phyloP scores from a whole-genome alignment of 2,888 invertebrate genomes.

The Macaria notata region DNA sequence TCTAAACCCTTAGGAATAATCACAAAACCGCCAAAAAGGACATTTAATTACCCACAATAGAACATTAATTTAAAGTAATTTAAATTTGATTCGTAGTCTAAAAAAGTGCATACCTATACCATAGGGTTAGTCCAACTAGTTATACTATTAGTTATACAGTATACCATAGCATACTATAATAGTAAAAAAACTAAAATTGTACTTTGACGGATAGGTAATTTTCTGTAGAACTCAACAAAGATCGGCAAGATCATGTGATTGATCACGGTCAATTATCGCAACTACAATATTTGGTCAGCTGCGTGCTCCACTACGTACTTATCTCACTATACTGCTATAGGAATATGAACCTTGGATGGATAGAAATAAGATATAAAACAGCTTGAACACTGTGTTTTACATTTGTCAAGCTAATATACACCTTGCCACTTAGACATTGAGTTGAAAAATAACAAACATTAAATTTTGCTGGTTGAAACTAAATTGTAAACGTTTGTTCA shows the following conservation, averaged over 20 bases:
- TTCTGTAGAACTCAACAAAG: constrained; percentile 31
- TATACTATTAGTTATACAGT: no score
- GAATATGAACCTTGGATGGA: background rate
- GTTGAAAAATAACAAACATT: constrained; percentile 37
- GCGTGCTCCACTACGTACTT: constrained; percentile 61
- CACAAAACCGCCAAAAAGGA: no score
- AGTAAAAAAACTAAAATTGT: background rate
- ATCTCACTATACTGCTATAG: background rate
- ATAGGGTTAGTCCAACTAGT: no score
- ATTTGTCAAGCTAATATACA: constrained; percentile 43
- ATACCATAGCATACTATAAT: no score
- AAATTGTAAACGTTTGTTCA: constrained; percentile 54
- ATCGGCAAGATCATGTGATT: constrained; percentile 70
- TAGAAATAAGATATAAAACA: constrained; percentile 32
- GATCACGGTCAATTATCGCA: constrained; percentile 79
- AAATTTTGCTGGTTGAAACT: constrained; percentile 16
- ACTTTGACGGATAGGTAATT: constrained; percentile 2
- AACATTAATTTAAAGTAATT: no score
- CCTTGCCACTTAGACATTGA: constrained; percentile 43
- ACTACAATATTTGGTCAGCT: constrained; percentile 81
- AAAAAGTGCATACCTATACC: no score
- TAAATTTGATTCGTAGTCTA: no score
- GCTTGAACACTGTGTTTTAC: constrained; percentile 3
- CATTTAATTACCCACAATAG: background rate
- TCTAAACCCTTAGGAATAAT: background rate